Conservation (phyloP, 2,888 invertebrate genomes). For the Latrodectus elegans region DNA sequence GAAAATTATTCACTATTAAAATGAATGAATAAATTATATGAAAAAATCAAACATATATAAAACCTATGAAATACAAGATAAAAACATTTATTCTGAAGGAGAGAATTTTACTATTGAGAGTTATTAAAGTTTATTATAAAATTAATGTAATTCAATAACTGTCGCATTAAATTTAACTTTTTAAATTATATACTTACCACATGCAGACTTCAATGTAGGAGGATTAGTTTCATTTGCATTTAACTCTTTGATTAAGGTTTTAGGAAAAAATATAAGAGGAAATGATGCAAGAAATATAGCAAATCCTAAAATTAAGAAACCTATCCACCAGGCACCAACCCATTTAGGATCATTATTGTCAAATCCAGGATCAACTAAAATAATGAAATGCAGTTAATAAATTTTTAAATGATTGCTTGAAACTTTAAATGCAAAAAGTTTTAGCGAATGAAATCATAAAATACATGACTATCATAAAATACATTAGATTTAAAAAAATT, state of each 20-base stretch:
- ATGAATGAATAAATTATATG: neutral
- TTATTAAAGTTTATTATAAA: no score
- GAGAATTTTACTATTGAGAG: no score
- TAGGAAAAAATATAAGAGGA: conserved; percentile 72
- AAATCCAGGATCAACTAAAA: conserved; percentile 70
- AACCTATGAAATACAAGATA: neutral
- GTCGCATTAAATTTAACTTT: no score
- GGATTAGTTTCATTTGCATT: neutral
- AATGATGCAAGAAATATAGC: conserved; percentile 68
- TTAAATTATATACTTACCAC: neutral
- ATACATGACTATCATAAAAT: neutral
- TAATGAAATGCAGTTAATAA: neutral
- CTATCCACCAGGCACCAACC: conserved; percentile 73
- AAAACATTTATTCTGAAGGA: neutral
- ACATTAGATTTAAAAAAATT: neutral
- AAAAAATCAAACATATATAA: neutral
- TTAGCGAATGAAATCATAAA: no score
- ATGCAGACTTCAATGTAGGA: conserved; percentile 1
- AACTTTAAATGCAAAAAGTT: neutral
- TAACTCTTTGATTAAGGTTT: conserved; percentile 29
- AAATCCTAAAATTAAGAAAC: conserved; percentile 71
- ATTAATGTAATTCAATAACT: no score
- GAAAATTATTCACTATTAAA: neutral
- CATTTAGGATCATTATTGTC: conserved; percentile 71
- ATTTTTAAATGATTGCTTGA: neutral